Evolutionary conservation across 2,797 vertebrate genomes (phyloP), one percentile per base, ranked within the genome.

Genomic region (Dipus sagitta): DNA sequence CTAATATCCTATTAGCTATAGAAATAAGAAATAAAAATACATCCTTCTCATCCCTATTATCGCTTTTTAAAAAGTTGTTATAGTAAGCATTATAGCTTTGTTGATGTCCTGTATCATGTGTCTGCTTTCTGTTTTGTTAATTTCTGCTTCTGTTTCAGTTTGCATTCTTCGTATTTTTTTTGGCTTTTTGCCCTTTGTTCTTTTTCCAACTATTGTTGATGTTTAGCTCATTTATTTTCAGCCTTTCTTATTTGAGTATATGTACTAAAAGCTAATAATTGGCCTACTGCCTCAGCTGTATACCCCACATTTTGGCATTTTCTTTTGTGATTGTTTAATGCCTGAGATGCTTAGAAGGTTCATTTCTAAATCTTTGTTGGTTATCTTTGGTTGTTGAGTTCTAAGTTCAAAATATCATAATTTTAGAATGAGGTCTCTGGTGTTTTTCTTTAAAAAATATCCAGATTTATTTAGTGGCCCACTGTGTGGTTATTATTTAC

Each of bases 141-240:
- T 90, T 93, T 93, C 2, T 96, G n/a, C 70, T 93, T 76, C 13
- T 75, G 34, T 92, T 74, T 24, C 21, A 75, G 64, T 30, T 60
- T 13, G 0, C 72, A 82, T 81, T 34, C 34, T 86, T 83, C 23
- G 60, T 88, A 18, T 86, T 81, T 92, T 86, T 54, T 95, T 88
- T 79, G 52, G 28, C 3, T 42, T 94, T 96, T 93, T 89, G 47
- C 67, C 34, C 62, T 24, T 86, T 90, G 21, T 78, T 88, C 24
- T 95, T 93, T 92, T 86, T 65, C 54, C 79, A 71, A 86, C 32
- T 75, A 87, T 92, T 75, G 4, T 76, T 71, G 8, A 81, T 89
- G 23, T 71, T 89, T 86, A 79, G 14, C 32, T 95, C 20, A 93
- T 58, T 92, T 95, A 93, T 94, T 92, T 96, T 94, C 68, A 91